Conservation (phyloP, 1,140 invertebrate species). For the Lucilia cuprina region DNA sequence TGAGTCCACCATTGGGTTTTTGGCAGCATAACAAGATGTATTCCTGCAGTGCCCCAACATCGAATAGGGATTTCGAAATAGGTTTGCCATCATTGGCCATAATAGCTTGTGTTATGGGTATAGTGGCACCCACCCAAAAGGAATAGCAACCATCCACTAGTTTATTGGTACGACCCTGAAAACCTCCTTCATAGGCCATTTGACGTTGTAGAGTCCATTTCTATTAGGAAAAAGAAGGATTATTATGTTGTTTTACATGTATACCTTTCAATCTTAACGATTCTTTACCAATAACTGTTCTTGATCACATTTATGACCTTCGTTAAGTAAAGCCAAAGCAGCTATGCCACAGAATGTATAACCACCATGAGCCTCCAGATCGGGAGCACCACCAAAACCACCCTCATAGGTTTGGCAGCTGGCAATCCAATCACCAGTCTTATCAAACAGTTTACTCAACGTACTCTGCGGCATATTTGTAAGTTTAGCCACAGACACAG, state of each 20-base stretch:
- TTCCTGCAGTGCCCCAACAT: conserved; percentile 89
- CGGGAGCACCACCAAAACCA: conserved; percentile 93
- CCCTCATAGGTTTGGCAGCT: conserved; percentile 98
- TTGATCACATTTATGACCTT: conserved; percentile 81
- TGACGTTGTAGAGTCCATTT: conserved; percentile 89
- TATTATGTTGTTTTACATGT: background rate
- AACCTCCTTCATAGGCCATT: conserved; percentile 90
- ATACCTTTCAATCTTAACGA: too few relatives aligned
- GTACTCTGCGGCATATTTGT: conserved; percentile 75
- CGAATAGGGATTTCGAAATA: conserved; percentile 69
- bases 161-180: conserved; percentile 97
- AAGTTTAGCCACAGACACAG: conserved; percentile 84
- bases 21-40: conserved; percentile 96
- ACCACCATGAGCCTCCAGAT: conserved; percentile 97
- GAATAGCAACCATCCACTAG: conserved; percentile 98
- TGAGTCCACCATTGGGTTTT: conserved; percentile 83
- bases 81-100: conserved; percentile 64
- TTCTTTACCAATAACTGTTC: conserved; percentile 75
- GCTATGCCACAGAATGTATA: conserved; percentile 97
- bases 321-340: conserved; percentile 81
- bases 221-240: conserved; percentile 58
- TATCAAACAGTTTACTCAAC: conserved; percentile 79
- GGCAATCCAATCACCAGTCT: conserved; percentile 89
- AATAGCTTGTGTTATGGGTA: conserved; percentile 77
- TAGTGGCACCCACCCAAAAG: conserved; percentile 96